Base-by-base conservation (phyloP, 1,140 invertebrate genomes). In the Sitodiplosis mosellana region DNA sequence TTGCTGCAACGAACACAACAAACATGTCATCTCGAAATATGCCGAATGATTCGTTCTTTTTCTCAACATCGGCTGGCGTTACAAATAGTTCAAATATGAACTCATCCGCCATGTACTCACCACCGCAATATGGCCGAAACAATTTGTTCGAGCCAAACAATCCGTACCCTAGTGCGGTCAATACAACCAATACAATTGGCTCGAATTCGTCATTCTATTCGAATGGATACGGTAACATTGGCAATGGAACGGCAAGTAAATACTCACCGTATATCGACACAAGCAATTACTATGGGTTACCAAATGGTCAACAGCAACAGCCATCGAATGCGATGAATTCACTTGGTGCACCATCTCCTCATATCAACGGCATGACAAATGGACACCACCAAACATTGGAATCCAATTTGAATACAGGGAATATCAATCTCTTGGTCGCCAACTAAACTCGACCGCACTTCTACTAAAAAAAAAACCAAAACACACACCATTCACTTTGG, bases 251-350 rank as follows among this genome's bases (percentile, higher is more conserved):
- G 10, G 22, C 17, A 27, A 53, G 50, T 33, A 60, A 56, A 48
- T 63, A 55, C 15, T 59, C 51, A 52, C 51, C 56, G 46, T 63
- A 59, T 37, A 22, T 61, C 41, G 61, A 61, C 34, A 55, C 59
- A 1, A 59, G 59, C 46, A 59, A 57, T 37, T 63, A 54, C 42
- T 46, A 52, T 20, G 52, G 52, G 15, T 19, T 53, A 19, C 36
- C 36, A 38, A 20, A 46, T 20, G 40, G 37, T 15, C 22, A 22
- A 33, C 47, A 43, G 36, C 27, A 27, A 10, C 27, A 27, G 27
- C 27, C 27, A 27, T 27, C 27, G 27, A 27, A 27, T 27, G 27
- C 27, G 27, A 27, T 27, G 27, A 27, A 27, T 27, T 27, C 27
- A 27, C 27, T 27, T 27, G 27, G 27, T 27, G 27, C 27, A 27